Evolutionary conservation across 2,797 vertebrate genomes (phyloP).

Genomic region (Falco berigora): DNA sequence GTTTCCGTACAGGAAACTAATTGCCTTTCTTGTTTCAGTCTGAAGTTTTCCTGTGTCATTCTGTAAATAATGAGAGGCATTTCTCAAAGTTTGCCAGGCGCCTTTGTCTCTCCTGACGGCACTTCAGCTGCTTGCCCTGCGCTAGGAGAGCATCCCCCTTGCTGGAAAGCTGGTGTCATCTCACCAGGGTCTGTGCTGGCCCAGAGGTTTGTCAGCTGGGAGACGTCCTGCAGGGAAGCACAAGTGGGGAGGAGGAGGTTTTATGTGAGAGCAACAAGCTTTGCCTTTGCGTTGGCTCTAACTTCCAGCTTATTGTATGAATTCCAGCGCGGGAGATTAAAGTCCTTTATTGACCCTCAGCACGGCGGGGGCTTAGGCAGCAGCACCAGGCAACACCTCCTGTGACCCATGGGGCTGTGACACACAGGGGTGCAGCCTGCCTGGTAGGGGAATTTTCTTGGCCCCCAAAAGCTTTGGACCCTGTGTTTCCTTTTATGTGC

Average conservation of each 20-base stretch:
- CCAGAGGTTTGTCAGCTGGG: neutral
- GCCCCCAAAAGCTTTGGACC: neutral
- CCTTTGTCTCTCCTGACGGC: slow-evolving; percentile 30
- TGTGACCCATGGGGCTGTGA: neutral
- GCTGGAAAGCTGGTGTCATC: neutral
- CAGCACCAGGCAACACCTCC: neutral
- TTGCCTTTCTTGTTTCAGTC: slow-evolving; percentile 70
- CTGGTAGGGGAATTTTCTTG: neutral
- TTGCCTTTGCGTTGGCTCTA: neutral
- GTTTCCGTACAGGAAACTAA: slow-evolving; percentile 70
- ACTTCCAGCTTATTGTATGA: neutral
- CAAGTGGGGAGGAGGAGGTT: neutral
- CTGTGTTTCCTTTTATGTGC: neutral
- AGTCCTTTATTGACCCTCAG: neutral
- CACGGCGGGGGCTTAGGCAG: neutral
- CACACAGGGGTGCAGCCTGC: neutral
- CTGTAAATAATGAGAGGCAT: slow-evolving; percentile 64
- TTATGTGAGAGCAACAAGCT: neutral
- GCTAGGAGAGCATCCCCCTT: neutral
- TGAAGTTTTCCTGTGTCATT: slow-evolving; percentile 63
- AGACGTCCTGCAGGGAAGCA: neutral
- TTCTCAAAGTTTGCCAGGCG: slow-evolving; percentile 60
- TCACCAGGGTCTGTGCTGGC: neutral
- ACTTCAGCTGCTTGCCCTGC: slow-evolving; percentile 9
- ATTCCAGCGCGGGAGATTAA: neutral